Evolutionary conservation across 2,888 invertebrate species (phyloP).

Genomic region (Cosmia trapezina): DNA sequence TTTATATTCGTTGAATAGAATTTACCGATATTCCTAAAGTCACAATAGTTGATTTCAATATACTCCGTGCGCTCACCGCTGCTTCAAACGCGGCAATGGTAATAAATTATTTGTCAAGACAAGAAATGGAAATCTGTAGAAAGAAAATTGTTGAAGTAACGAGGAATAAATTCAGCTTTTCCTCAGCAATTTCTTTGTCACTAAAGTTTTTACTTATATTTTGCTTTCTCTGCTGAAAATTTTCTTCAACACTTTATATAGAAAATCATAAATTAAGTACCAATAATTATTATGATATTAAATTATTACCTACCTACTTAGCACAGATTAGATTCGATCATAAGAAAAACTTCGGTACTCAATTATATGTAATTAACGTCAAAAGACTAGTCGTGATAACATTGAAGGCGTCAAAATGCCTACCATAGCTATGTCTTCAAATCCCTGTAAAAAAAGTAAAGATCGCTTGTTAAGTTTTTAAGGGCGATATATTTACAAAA

Average conservation of each 20-base stretch:
- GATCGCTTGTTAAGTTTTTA: neutral
- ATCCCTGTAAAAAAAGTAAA: too few species aligned
- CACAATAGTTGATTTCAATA: constrained; percentile 34
- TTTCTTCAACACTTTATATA: neutral
- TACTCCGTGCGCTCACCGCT: constrained; percentile 15
- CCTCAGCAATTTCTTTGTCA: constrained; percentile 24
- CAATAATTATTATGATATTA: neutral
- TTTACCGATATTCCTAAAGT: constrained; percentile 17
- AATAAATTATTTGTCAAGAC: constrained; percentile 56
- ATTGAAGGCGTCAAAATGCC: constrained; percentile 10
- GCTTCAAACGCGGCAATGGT: constrained; percentile 5
- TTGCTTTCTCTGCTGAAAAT: neutral
- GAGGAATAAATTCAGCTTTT: constrained; percentile 51
- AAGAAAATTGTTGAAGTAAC: constrained; percentile 48
- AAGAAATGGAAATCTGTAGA: constrained; percentile 42
- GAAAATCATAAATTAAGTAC: neutral
- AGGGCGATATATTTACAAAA: neutral
- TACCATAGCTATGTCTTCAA: neutral
- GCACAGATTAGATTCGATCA: neutral
- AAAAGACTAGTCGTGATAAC: constrained; percentile 9
- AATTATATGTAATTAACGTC: constrained; percentile 23
- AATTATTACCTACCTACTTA: neutral
- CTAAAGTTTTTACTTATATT: constrained; percentile 24
- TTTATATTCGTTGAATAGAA: constrained; percentile 19
- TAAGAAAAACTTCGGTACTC: constrained; percentile 10